A percentile compares a stretch with the other conserved stretches of the same genome.
Evolutionary conservation across 2,797 vertebrate species (phyloP).

Genomic region (Myotis vivesi): DNA sequence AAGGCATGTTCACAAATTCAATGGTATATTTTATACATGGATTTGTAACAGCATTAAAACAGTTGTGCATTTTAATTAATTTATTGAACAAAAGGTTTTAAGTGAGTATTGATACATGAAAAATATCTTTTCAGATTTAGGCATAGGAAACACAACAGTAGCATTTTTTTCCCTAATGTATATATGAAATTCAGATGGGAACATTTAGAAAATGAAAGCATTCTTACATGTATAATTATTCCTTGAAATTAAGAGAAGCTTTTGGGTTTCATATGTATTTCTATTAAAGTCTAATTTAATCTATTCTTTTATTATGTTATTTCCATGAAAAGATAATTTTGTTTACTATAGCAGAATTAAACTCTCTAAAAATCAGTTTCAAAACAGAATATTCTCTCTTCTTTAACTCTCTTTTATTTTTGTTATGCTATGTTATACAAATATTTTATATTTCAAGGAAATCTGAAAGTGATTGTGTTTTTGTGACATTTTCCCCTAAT

Average conservation of each 20-base stretch:
- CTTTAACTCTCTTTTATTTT: background rate
- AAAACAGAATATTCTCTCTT: background rate
- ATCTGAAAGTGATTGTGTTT: background rate
- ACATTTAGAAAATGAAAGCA: background rate
- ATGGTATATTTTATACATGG: background rate
- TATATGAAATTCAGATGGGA: background rate
- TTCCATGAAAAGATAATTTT: constrained; percentile 38
- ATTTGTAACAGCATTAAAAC: background rate
- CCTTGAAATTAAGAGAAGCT: background rate
- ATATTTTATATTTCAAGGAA: background rate
- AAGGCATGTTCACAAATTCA: background rate
- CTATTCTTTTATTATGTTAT: background rate
- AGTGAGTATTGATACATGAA: background rate
- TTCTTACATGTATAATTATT: background rate
- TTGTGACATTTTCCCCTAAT: background rate
- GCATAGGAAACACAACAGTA: background rate
- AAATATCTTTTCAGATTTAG: background rate
- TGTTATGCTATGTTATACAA: background rate
- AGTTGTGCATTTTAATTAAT: background rate
- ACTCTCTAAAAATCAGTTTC: background rate
- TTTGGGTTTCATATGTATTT: background rate
- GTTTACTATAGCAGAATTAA: background rate
- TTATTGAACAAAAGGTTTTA: background rate
- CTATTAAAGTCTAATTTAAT: background rate
- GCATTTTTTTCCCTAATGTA: background rate